Conservation (phyloP, 2,113 vertebrate species). For the Nicator chloris region DNA sequence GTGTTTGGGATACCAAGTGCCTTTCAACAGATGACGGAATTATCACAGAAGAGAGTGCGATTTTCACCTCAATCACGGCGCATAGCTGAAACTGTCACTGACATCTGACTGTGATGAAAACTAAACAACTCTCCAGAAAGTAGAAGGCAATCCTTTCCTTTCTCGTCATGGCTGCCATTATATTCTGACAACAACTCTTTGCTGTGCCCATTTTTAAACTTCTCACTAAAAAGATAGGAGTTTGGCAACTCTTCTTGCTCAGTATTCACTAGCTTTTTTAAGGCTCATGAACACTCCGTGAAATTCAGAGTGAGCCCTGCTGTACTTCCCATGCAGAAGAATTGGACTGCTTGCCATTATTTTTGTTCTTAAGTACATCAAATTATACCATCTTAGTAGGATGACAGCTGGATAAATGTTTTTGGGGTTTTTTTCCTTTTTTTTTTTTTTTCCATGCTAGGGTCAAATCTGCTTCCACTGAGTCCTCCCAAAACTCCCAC, state of each 20-base stretch:
- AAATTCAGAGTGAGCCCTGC: not conserved
- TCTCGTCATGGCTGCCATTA: not conserved
- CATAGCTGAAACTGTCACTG: not conserved
- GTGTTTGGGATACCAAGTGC: not conserved
- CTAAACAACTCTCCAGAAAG: not conserved
- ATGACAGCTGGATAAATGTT: conserved; percentile 16
- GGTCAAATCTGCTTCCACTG: not conserved
- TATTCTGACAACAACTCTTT: not conserved
- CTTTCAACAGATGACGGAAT: not conserved
- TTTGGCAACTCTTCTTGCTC: not conserved
- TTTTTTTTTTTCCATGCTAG: not conserved
- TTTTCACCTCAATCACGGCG: not conserved
- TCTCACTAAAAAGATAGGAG: not conserved
- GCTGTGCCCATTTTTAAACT: not conserved
- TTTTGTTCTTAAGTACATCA: not conserved
- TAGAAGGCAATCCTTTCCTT: not conserved
- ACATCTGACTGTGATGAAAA: not conserved
- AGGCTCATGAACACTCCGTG: not conserved
- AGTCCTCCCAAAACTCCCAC: not conserved
- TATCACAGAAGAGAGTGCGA: not conserved
- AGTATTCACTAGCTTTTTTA: not conserved
- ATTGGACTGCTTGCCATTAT: not conserved
- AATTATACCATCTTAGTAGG: not conserved
- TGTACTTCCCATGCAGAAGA: not conserved
- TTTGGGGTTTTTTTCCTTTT: not conserved